Percentiles rank a stretch among this genome's conserved stretches.
Evolutionary conservation across 2,797 vertebrate species (phyloP).

Genomic region (Acipenser transmontanus): DNA sequence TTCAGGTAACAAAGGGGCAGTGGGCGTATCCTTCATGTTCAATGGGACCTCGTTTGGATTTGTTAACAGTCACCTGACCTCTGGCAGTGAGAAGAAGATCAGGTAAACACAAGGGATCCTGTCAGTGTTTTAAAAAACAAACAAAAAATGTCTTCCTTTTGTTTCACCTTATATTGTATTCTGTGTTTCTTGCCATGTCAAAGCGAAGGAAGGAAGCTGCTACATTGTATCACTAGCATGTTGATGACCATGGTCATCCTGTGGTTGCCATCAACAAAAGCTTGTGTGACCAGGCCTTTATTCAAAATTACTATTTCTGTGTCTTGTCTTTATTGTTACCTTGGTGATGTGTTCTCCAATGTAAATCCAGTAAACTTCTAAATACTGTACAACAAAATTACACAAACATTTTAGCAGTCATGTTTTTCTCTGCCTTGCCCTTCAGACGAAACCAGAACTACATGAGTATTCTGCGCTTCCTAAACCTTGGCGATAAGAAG

Average conservation of each 20-base stretch:
- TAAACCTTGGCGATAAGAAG: slow-evolving; percentile 91
- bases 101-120: slow-evolving; percentile 57
- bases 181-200: too few species aligned
- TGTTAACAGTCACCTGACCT: slow-evolving; percentile 96
- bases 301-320: not conserved
- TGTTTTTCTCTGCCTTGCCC: not conserved
- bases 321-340: slow-evolving; percentile 9
- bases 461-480: slow-evolving; percentile 81
- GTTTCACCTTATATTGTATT: not conserved
- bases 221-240: too few species aligned
- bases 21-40: slow-evolving; percentile 97
- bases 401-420: too few species aligned
- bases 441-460: slow-evolving; percentile 94
- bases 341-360: too few species aligned
- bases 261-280: too few species aligned
- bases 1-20: slow-evolving; percentile 94
- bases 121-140: not conserved
- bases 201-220: too few species aligned
- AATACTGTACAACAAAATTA: too few species aligned
- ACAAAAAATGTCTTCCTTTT: not conserved
- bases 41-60: slow-evolving; percentile 94
- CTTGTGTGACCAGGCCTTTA: too few species aligned
- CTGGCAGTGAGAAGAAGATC: slow-evolving; percentile 93
- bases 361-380: too few species aligned
- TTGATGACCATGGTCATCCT: too few species aligned